Base-by-base conservation (phyloP, 2,888 invertebrate genomes). In the Dynastes tityus region DNA sequence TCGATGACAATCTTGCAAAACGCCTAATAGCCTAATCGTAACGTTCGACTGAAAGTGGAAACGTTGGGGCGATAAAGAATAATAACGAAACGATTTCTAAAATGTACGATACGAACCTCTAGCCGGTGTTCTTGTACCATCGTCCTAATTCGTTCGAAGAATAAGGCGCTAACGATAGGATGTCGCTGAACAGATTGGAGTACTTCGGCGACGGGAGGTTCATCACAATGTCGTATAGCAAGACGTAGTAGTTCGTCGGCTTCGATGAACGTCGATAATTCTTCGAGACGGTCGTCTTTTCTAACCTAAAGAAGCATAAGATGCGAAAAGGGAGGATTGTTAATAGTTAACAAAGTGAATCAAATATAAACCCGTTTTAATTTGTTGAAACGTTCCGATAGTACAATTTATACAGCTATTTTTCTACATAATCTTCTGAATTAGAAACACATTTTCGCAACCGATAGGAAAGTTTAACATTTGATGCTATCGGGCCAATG, bases 251-350 rank as follows among this genome's bases (percentile, higher is more conserved):
- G 91, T 0, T 94, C 92, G 80, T 95, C 92, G 85, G 94, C 94
- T 9, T 93, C 92, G n/a, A 96, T 88, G 9, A 96, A 89, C 95
- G 95, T 96, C 0, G 93, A 92, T 77, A 96, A 89, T 82, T 94
- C 93, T 40, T 95, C 94, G 0, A 92, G 93, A 87, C 95, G 94
- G 58, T 91, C 90, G 22, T 94, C 89, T 29, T 95, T 95, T 85
- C 94, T 93, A 13, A 45, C 53, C 79, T 79, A 73, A 70, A 79
- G 71, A 22, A 22, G 22, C 22, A 22, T 22, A 22, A 22, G 22
- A 22, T 22, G 22, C 22, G 22, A 22, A 22, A 22, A 22, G 22
- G 22, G 22, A 22, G 22, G 22, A 22, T 22, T 22, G 22, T 22
- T 22, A 22, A 22, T 22, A 22, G 22, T 22, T 22, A 22, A 22